These are phyloP conservation scores for Scylla paramamosain DNA, from an alignment of 1,140 invertebrate species.

Conservation along the genomic window DNA sequence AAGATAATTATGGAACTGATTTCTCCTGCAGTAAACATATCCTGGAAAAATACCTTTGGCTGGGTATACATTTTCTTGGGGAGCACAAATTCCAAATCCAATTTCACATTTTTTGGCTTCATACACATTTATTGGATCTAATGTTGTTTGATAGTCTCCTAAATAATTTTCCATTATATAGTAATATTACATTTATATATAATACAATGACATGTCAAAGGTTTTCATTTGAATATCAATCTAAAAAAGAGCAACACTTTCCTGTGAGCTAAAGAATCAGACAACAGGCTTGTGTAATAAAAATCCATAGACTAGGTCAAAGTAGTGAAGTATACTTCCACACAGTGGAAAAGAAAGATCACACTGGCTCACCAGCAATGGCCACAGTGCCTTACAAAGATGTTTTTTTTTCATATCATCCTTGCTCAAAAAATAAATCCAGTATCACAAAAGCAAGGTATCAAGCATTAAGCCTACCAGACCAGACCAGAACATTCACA, in stretches of 20 bases:
- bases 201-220: neutral
- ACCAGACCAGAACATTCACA: neutral
- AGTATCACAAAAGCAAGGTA: neutral
- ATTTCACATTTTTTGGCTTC: neutral
- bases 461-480: neutral
- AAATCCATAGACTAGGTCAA: neutral
- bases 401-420: neutral
- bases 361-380: conserved; percentile 1
- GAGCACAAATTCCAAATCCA: neutral
- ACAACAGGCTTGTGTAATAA: neutral
- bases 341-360: conserved; percentile 4
- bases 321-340: conserved; percentile 4
- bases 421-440: neutral
- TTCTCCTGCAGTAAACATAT: neutral
- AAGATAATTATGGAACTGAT: neutral
- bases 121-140: neutral
- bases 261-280: neutral
- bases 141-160: neutral
- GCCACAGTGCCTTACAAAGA: neutral
- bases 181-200: neutral
- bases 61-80: neutral
- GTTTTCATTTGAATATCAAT: neutral
- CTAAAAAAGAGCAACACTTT: neutral
- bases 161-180: neutral
- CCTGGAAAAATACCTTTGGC: neutral